phyloP scores from a whole-genome alignment of 2,888 invertebrate species.

The Leucophenga montana region DNA sequence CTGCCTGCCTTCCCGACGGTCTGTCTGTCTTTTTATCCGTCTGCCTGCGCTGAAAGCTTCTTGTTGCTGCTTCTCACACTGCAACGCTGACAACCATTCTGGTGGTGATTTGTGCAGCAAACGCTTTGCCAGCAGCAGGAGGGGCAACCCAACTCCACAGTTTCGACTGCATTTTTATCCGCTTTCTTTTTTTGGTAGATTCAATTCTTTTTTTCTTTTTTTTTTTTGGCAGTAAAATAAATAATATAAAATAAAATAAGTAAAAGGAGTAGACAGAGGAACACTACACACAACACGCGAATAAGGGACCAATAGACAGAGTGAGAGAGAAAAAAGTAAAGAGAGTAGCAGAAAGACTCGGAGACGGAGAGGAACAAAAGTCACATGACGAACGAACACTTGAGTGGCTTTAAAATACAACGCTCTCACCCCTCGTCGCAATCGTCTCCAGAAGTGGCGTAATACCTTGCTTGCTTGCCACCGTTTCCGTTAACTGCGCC shows the following conservation, averaged over 20 bases:
- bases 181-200: neutral
- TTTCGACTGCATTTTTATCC: neutral
- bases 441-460: neutral
- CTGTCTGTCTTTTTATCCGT: neutral
- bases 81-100: constrained; percentile 55
- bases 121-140: neutral
- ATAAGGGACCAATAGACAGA: neutral
- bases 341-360: neutral
- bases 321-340: neutral
- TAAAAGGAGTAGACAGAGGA: neutral
- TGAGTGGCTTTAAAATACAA: constrained; percentile 28
- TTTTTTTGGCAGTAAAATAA: constrained; percentile 12
- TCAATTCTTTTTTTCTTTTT: neutral
- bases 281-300: neutral
- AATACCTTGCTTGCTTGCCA: no score
- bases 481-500: neutral
- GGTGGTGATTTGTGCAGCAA: constrained; percentile 31
- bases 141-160: constrained; percentile 7
- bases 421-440: neutral
- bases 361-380: neutral
- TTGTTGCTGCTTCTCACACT: constrained; percentile 34
- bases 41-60: neutral
- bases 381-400: constrained; percentile 1
- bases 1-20: constrained; percentile 3
- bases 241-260: neutral